These are phyloP conservation scores for Odocoileus hemionus DNA, from an alignment of 2,113 vertebrate species.

Conservation along the genomic window DNA sequence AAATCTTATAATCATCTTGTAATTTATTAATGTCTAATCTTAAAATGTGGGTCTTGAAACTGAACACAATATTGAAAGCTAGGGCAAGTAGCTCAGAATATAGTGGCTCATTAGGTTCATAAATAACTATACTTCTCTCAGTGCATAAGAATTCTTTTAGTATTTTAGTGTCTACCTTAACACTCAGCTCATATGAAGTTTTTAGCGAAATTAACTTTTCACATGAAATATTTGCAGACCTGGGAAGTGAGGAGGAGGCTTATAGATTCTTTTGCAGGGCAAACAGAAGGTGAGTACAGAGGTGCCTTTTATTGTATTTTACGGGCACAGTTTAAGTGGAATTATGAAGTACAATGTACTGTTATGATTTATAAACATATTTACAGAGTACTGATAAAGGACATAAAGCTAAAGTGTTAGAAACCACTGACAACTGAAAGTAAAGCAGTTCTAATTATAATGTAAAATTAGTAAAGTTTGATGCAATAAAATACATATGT, in stretches of 20 bases:
- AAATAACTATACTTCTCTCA: not conserved
- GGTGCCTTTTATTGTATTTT: not conserved
- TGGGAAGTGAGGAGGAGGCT: not conserved
- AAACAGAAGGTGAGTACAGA: not conserved
- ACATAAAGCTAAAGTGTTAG: not conserved
- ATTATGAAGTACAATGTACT: not conserved
- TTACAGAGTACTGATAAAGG: not conserved
- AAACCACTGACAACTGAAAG: not conserved
- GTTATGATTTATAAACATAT: not conserved
- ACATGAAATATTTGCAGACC: slow-evolving; percentile 9
- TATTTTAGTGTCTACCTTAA: not conserved
- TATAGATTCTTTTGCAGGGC: not conserved
- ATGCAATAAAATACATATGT: not conserved
- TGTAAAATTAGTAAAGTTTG: not conserved
- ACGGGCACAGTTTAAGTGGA: not conserved
- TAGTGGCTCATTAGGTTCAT: not conserved
- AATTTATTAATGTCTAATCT: not conserved
- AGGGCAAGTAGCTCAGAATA: not conserved
- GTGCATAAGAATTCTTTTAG: not conserved
- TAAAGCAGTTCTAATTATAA: not conserved
- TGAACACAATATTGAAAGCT: not conserved
- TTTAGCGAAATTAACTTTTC: not conserved
- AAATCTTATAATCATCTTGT: not conserved
- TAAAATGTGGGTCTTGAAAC: not conserved
- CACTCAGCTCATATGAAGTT: not conserved